phyloP scores from a whole-genome alignment of 2,888 invertebrate species.

The Micropterix aruncella region DNA sequence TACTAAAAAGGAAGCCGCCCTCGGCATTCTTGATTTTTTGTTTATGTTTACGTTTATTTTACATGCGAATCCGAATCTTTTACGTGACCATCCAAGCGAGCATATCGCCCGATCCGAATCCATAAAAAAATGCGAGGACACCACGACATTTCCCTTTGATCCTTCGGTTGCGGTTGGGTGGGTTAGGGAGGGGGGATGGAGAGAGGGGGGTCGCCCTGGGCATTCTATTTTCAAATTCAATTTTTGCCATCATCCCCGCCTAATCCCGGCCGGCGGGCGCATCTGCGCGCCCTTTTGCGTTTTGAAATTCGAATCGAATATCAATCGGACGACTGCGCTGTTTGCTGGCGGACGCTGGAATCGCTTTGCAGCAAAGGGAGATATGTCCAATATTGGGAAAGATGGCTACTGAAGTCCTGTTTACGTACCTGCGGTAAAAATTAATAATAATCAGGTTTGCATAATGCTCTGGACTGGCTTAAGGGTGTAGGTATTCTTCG shows the following conservation, averaged over 20 bases:
- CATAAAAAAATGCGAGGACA: neutral
- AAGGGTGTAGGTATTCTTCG: too few relatives aligned
- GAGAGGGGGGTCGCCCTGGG: too few relatives aligned
- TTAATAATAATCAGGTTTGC: slow-evolving; percentile 2
- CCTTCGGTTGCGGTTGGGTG: too few relatives aligned
- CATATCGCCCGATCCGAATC: too few relatives aligned
- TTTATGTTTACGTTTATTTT: too few relatives aligned
- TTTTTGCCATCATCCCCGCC: slow-evolving; percentile 11
- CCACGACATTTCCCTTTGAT: neutral
- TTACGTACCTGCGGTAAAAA: neutral
- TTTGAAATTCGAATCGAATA: slow-evolving; percentile 13
- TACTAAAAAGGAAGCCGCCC: too few relatives aligned
- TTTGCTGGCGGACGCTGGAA: too few relatives aligned
- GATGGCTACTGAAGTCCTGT: neutral
- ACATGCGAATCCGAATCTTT: too few relatives aligned
- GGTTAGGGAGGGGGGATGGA: too few relatives aligned
- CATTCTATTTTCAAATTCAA: slow-evolving; percentile 13
- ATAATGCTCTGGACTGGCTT: neutral
- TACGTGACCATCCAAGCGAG: too few relatives aligned
- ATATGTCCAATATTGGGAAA: neutral
- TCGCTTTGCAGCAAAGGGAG: too few relatives aligned
- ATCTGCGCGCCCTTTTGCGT: slow-evolving; percentile 10
- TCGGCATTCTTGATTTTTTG: too few relatives aligned
- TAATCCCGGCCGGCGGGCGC: slow-evolving; percentile 6
- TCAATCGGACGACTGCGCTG: slow-evolving; percentile 10